Base-by-base conservation (phyloP, 1,140 invertebrate genomes). In the Drosophila ambigua region DNA sequence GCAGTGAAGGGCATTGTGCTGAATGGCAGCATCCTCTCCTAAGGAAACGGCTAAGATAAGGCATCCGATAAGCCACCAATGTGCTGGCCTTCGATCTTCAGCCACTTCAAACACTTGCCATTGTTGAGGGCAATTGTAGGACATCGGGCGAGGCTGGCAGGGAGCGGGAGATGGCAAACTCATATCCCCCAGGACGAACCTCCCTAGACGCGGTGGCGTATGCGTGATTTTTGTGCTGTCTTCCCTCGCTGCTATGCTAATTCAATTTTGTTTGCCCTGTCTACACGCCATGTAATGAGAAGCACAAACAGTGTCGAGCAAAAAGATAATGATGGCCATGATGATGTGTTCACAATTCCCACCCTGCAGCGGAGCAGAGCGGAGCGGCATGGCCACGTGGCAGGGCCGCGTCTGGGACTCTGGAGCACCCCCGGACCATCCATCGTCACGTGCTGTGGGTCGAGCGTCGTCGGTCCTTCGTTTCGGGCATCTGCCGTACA, bases 261-360 rank as follows among this genome's bases (percentile, higher is more conserved):
- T 88, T 88, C 83, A 88, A 88, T 88, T 88, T 82, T 88, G 79
- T 88, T 89, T 88, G 79, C 76, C 72, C 73, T 88, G 84, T 89
- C 83, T 88, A 84, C 79, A 88, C 79, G 75, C 83, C 79, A 89
- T 89, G 83, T 88, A 88, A 88, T 88, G 83, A 88, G 83, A 68
- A 87, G 79, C 79, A 39, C 83, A 87, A 87, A 87, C 83, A 88
- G 77, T 75, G 74, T 51, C 43, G 58, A 61, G 62, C 57, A 74
- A 55, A 74, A 68, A 65, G 77, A 75, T 75, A 73, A 68, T 73
- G 81, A 59, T 41, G 63, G 69, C 68, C 51, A 64, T 64, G 72
- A 83, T 59, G 62, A 71, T 75, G 72, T 62, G 65, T 61, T 79
- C 46, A 45, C 65, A 66, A 51, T 71, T 83, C 45, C 72, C 69